These are phyloP conservation scores for Leptarthrus brevirostris DNA, from an alignment of 2,888 invertebrate genomes.

Conservation along the genomic window DNA sequence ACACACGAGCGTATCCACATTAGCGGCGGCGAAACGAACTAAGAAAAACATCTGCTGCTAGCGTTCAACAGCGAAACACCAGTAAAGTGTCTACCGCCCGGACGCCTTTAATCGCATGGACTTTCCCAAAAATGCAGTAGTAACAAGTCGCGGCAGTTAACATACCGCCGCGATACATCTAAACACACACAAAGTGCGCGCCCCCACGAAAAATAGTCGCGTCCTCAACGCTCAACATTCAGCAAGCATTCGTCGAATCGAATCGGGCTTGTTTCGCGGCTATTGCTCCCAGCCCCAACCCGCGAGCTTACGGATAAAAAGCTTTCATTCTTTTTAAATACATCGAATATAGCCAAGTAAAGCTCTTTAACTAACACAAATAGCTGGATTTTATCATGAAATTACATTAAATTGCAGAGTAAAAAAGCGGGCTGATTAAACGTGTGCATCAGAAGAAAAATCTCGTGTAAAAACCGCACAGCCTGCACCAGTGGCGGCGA, in stretches of 20 bases:
- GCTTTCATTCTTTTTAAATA: slow-evolving; percentile 7
- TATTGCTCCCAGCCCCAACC: slow-evolving; percentile 30
- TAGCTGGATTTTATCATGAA: slow-evolving; percentile 19
- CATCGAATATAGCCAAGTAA: background rate
- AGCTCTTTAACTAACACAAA: slow-evolving; percentile 33
- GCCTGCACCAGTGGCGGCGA: background rate
- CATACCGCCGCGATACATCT: slow-evolving; percentile 27
- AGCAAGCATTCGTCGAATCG: slow-evolving; percentile 28
- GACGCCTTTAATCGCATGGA: slow-evolving; percentile 23
- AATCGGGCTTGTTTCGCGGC: slow-evolving; percentile 42
- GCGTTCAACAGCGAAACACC: slow-evolving; percentile 36
- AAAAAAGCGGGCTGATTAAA: background rate
- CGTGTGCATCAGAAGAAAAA: slow-evolving; percentile 10
- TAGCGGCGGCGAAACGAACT: slow-evolving; percentile 40
- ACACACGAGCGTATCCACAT: slow-evolving; percentile 19
- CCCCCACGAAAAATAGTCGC: background rate
- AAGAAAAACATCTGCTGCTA: slow-evolving; percentile 49
- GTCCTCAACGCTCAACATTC: slow-evolving; percentile 5
- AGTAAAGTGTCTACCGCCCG: slow-evolving; percentile 1
- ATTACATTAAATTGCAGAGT: slow-evolving; percentile 5
- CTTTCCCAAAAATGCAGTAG: slow-evolving; percentile 26
- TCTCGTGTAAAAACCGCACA: background rate
- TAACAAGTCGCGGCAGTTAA: slow-evolving; percentile 29
- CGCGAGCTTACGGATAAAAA: slow-evolving; percentile 17
- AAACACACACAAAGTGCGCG: slow-evolving; percentile 23